Evolutionary conservation across 2,113 vertebrate species (phyloP).

Genomic region (Centropristis striata): DNA sequence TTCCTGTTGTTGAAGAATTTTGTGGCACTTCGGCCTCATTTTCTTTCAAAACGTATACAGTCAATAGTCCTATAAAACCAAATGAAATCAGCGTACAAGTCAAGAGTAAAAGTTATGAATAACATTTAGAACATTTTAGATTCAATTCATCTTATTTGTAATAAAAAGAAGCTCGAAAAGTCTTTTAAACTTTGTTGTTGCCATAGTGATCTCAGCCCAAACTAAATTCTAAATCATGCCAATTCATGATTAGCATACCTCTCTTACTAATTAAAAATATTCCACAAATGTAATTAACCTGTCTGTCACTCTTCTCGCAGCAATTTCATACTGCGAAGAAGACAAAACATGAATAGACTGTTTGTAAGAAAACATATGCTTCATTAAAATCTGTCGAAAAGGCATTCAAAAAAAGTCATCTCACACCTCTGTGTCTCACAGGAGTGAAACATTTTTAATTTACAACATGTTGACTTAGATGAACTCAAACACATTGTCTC

Average conservation of each 20-base stretch:
- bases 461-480: constrained; percentile 18
- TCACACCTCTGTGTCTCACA: constrained; percentile 54
- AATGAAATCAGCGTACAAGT: too few relatives aligned
- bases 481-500: constrained; percentile 13
- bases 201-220: background rate
- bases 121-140: too few relatives aligned
- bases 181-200: constrained; percentile 22
- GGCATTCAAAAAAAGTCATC: constrained; percentile 61
- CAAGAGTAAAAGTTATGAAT: too few relatives aligned
- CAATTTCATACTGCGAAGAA: constrained; percentile 49
- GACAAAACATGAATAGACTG: constrained; percentile 69
- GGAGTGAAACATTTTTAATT: constrained; percentile 62
- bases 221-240: constrained; percentile 30
- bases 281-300: constrained; percentile 58
- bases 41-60: background rate
- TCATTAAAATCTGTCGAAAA: constrained; percentile 84
- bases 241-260: constrained; percentile 62
- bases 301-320: constrained; percentile 70
- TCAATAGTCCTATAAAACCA: too few relatives aligned
- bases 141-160: background rate
- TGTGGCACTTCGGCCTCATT: background rate
- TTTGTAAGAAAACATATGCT: constrained; percentile 80
- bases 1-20: background rate
- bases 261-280: constrained; percentile 65
- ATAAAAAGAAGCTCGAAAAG: background rate